phyloP scores from a whole-genome alignment of 2,113 vertebrate genomes.

The Atherinomorus stipes region DNA sequence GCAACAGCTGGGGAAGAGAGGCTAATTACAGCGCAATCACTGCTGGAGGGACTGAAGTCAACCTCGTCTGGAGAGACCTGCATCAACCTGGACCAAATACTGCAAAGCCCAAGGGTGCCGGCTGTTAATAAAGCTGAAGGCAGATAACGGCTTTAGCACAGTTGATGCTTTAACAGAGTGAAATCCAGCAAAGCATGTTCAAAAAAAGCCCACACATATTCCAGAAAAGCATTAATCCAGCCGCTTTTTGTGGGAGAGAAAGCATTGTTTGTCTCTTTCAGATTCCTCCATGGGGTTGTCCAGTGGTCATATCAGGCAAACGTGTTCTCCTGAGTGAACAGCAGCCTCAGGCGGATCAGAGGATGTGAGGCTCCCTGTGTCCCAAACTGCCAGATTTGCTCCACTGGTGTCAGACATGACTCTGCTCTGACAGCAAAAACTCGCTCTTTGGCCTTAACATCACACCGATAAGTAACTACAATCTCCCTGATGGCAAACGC shows the following conservation, averaged over 20 bases:
- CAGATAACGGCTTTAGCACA: constrained; percentile 35
- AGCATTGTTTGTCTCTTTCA: background rate
- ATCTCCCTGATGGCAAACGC: constrained; percentile 65
- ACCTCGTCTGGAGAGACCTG: constrained; percentile 38
- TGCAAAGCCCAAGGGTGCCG: constrained; percentile 16
- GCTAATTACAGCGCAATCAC: constrained; percentile 67
- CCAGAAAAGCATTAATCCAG: background rate
- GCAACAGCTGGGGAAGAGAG: constrained; percentile 62
- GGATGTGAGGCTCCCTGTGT: constrained; percentile 51
- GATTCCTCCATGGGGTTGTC: constrained; percentile 25
- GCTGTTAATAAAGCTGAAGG: constrained; percentile 29
- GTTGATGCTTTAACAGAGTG: constrained; percentile 26
- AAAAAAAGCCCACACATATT: constrained; percentile 11
- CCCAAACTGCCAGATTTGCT: constrained; percentile 67
- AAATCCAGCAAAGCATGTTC: constrained; percentile 21
- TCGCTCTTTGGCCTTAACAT: constrained; percentile 61
- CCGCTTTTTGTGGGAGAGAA: constrained; percentile 3
- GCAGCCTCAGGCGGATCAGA: constrained; percentile 48
- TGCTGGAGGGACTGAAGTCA: constrained; percentile 41
- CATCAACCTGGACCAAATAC: constrained; percentile 46
- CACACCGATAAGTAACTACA: constrained; percentile 58
- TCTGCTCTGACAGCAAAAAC: constrained; percentile 64
- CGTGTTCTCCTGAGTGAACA: constrained; percentile 49
- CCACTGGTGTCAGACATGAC: constrained; percentile 69
- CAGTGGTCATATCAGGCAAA: constrained; percentile 43